These are phyloP conservation scores for Dipus sagitta DNA, from an alignment of 2,797 vertebrate genomes.

Conservation along the genomic window DNA sequence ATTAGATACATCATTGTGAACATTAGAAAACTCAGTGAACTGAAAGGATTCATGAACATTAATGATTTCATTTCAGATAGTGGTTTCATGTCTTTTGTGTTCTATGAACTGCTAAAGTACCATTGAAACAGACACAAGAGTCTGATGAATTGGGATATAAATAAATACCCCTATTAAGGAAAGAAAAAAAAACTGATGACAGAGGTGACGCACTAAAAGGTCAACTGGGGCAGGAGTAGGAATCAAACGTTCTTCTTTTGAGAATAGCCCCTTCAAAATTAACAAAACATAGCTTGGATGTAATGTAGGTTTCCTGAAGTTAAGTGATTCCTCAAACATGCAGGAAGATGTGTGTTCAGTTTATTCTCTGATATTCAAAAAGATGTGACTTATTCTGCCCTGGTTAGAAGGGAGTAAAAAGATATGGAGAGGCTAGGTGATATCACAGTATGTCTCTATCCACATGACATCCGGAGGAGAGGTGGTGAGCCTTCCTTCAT, in stretches of 20 bases:
- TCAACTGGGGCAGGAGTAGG: not conserved
- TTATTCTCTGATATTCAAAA: not conserved
- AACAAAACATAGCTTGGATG: not conserved
- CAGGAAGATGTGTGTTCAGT: not conserved
- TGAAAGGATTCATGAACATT: constrained; percentile 2
- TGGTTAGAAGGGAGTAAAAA: not conserved
- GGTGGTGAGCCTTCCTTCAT: not conserved
- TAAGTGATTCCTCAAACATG: not conserved
- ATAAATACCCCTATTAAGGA: not conserved
- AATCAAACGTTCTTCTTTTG: not conserved
- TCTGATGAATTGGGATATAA: not conserved
- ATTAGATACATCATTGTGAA: constrained; percentile 57
- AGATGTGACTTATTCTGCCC: not conserved
- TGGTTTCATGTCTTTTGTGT: not conserved
- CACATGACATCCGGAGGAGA: not conserved
- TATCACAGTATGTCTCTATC: not conserved
- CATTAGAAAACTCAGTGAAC: constrained; percentile 49
- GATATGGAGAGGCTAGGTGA: not conserved
- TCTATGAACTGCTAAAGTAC: not conserved
- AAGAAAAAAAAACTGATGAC: not conserved
- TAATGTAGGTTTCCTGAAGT: not conserved
- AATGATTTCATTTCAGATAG: constrained; percentile 28
- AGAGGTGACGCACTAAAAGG: not conserved
- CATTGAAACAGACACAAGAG: not conserved
- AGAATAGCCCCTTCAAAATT: not conserved